Conservation (phyloP, 2,888 invertebrate genomes). For the Endotricha flammealis region DNA sequence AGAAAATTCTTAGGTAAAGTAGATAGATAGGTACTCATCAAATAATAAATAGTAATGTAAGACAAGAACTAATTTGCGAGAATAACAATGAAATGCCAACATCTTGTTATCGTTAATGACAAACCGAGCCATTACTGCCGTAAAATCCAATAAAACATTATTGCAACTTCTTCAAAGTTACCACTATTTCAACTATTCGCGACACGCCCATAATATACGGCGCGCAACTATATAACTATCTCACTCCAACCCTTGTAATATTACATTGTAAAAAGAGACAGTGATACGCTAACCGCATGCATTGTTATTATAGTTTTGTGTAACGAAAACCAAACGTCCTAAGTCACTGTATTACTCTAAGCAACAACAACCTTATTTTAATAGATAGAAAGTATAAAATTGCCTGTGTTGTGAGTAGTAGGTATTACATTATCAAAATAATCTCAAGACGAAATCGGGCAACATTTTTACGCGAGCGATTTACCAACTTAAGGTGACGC, state of each 20-base stretch:
- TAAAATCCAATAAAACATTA: constrained; percentile 73
- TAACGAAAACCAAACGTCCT: constrained; percentile 22
- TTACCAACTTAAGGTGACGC: constrained; percentile 66
- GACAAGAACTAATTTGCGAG: neutral
- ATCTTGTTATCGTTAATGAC: constrained; percentile 49
- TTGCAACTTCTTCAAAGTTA: constrained; percentile 73
- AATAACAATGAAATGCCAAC: constrained; percentile 22
- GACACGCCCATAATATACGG: constrained; percentile 49
- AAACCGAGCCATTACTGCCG: constrained; percentile 31
- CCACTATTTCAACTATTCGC: constrained; percentile 63
- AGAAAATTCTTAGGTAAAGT: too few relatives aligned
- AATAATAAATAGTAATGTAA: neutral
- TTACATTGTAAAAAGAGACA: constrained; percentile 42
- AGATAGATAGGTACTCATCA: too few relatives aligned
- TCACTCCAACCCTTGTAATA: constrained; percentile 34
- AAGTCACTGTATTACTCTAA: constrained; percentile 14
- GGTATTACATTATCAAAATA: constrained; percentile 25
- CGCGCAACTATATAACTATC: constrained; percentile 32
- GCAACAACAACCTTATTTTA: constrained; percentile 8
- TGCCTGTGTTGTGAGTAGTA: neutral
- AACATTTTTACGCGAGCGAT: constrained; percentile 75
- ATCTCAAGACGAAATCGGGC: constrained; percentile 47
- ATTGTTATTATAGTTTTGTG: constrained; percentile 69
- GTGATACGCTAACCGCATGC: constrained; percentile 47
- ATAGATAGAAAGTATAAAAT: neutral